These are phyloP conservation scores for Stomorhina lunata DNA, from an alignment of 2,888 invertebrate species.

Conservation along the genomic window DNA sequence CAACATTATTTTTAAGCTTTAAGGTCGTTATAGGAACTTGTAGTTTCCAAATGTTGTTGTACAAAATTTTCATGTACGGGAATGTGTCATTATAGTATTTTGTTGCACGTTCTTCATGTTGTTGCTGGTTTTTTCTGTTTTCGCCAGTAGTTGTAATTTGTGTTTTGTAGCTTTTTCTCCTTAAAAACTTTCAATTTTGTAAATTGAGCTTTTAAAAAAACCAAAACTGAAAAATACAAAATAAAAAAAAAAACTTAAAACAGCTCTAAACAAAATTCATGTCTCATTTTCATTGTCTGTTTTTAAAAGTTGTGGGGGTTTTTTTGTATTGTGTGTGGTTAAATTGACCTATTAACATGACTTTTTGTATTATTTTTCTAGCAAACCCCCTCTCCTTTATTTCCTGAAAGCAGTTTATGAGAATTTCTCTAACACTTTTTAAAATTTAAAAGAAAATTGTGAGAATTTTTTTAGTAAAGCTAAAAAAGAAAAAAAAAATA, in stretches of 20 bases:
- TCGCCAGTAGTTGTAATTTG: background rate
- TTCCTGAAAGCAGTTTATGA: too few relatives aligned
- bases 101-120: slow-evolving; percentile 66
- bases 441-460: too few relatives aligned
- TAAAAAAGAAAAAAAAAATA: too few relatives aligned
- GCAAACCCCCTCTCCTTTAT: too few relatives aligned
- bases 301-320: slow-evolving; percentile 31
- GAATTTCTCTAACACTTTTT: too few relatives aligned
- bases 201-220: slow-evolving; percentile 38
- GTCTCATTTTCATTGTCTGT: slow-evolving; percentile 16
- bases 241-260: background rate
- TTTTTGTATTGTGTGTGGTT: slow-evolving; percentile 54
- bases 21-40: slow-evolving; percentile 38
- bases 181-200: slow-evolving; percentile 61
- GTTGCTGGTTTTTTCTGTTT: too few relatives aligned
- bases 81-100: slow-evolving; percentile 61
- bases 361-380: slow-evolving; percentile 38
- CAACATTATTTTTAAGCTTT: slow-evolving; percentile 9
- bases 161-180: slow-evolving; percentile 1
- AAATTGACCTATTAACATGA: slow-evolving; percentile 67
- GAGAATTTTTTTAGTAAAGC: too few relatives aligned
- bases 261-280: too few relatives aligned
- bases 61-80: slow-evolving; percentile 3
- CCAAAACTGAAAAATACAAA: background rate
- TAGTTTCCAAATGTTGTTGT: slow-evolving; percentile 48